Base-by-base conservation (phyloP, 37 sponge, comb jelly and placozoan species). In the Mnemiopsis leidyi region DNA sequence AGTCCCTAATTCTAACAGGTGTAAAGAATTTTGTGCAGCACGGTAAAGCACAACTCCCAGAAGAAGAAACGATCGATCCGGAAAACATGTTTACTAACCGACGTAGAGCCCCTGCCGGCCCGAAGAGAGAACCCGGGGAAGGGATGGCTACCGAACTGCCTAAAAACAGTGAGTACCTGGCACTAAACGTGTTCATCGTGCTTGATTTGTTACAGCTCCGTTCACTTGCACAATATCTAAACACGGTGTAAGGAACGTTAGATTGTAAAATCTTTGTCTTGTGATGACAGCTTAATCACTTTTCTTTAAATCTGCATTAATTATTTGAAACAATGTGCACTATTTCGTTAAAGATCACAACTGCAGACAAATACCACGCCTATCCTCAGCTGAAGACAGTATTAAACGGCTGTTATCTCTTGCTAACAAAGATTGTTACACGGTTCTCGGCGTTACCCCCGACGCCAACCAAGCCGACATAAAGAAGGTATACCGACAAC, bases 1-100 rank as follows among this genome's bases (percentile, higher is more conserved):
- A n/a, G n/a, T n/a, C n/a, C n/a, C n/a, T n/a, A n/a, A n/a, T n/a
- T 85, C 48, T 24, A 16, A 3, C 67, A 85, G 90, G 90, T 85
- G 90, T 85, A 23, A 85, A 85, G 90, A 85, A 85, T 61, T 85
- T 85, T 38, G 35, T 85, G 36, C 61, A 40, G 61, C 61, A 85
- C 29, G 90, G 90, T 16, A 85, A 38, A 38, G 90, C 90, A 0
- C 38, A 34, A 26, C 90, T 26, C 0, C 90, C 67, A 18, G 90
- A 40, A 38, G 82, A 82, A 30, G 67, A 85, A 21, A 5, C n/a
- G 24, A 28, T 38, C 0, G 90, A 85, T 18, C 30, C 67, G 0
- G 90, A 85, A 2, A 26, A 85, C 29, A 18, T 40, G 48, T 38
- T 38, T 18, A 25, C 26, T 1, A 3, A 3, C 18, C 2, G 90